Evolutionary conservation across 2,888 invertebrate species (phyloP), one percentile per base, ranked within the genome.

Genomic region (Aphidoletes aphidimyza): DNA sequence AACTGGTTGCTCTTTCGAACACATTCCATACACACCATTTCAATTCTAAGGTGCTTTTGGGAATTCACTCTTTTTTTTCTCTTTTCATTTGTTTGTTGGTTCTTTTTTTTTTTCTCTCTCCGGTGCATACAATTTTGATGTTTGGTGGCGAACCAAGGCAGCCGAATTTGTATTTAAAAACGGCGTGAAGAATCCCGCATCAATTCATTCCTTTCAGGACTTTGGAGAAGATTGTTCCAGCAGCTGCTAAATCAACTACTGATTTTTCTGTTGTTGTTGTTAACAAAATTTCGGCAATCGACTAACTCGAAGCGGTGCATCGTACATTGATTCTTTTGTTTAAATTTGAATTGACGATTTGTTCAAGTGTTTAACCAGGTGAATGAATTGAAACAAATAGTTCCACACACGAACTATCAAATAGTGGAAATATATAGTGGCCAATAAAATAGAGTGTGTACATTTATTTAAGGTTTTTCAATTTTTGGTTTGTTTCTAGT

Each of bases 151-250:
- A 37, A 37, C n/a, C n/a, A 81, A 81, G n/a, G 81, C 37, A n/a
- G 11, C 81, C 39, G 11, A n/a, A 34, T 22, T 81, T 22, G 81
- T 81, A 81, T 81, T 81, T 81, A 81, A 81, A 81, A 34, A 81
- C 81, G n/a, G n/a, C n/a, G 81, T 19, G 37, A 17, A 81, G 37
- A 37, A n/a, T 81, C 37, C 39, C 19, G 22, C 19, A 81, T 81
- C 81, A 81, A 81, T 11, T 37, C 81, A 81, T 81, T 81, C 81
- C 37, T 81, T 22, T n/a, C 81, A 81, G 81, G 81, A 81, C 37
- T 81, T 37, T 22, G 37, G 26, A 37, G n/a, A 81, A 37, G 81
- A 81, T n/a, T 37, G 81, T 81, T 81, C 81, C 19, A 11, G 22
- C 36, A 81, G 37, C 81, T 81, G 81, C n/a, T n/a, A n/a, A n/a